Base-by-base conservation (phyloP, 2,888 invertebrate species). In the Nysson spinosus region DNA sequence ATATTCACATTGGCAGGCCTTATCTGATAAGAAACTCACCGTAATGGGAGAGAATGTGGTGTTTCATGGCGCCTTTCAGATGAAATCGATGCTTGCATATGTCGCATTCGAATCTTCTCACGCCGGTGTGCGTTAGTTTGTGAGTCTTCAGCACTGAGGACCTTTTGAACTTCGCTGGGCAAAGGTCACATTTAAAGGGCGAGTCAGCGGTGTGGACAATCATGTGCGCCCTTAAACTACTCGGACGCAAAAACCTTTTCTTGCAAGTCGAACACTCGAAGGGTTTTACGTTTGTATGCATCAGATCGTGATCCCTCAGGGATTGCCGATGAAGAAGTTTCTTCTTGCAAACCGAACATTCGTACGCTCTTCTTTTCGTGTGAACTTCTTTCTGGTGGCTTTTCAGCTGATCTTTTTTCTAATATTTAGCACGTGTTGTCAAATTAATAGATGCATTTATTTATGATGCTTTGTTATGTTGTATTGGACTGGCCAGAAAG, bases 1-100 rank as follows among this genome's bases (percentile, higher is more conserved):
- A 54, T 64, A 58, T 64, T 67, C 58, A 42, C 64, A 51, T 47
- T 56, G 40, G 40, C 43, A 12, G 49, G 28, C 26, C 11, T 19
- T 50, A 19, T 7, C 26, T 3, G 19, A 11, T 4, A 5, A 37
- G 9, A 26, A 26, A 30, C 65, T 52, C 30, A 67, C 66, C 77
- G 37, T 75, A 76, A 28, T 76, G 76, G 19, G 74, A 66, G 9
- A 75, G 50, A 26, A 75, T 62, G 14, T 76, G 73, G 7, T 74
- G 73, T 35, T 75, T 74, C n/a, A 72, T 20, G 0, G 74, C 76
- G 6, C 77, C 77, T 44, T 75, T 75, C 39, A 72, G 37, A 9
- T 75, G 69, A 28, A 75, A 75, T 22, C 73, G 69, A 28, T 69
- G 63, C 66, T 76, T 72, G 55, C 74, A 75, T n/a, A 76, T 76